These are phyloP conservation scores for Nomada goodeniana DNA, from an alignment of 2,888 invertebrate genomes.

Conservation along the genomic window DNA sequence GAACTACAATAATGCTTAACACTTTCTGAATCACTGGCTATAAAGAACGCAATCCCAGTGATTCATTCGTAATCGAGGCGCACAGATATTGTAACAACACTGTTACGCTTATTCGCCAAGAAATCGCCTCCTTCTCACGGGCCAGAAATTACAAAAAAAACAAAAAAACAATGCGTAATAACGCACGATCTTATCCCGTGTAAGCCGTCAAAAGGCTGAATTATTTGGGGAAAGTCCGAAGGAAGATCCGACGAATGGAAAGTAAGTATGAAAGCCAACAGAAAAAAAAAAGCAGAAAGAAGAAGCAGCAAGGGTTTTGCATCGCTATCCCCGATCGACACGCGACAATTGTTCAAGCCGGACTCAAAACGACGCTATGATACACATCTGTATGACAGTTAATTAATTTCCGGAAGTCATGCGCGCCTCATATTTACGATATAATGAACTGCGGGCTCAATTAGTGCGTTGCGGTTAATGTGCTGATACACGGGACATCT, in stretches of 20 bases:
- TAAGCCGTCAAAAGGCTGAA: not conserved
- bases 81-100: not conserved
- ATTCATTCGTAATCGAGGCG: constrained; percentile 21
- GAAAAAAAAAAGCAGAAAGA: not conserved
- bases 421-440: not conserved
- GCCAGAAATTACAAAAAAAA: constrained; percentile 35
- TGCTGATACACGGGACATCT: constrained; percentile 24
- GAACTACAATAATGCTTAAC: not conserved
- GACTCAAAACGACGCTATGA: constrained; percentile 12
- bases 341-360: constrained; percentile 24
- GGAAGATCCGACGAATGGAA: not conserved
- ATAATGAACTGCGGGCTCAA: constrained; percentile 18
- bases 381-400: constrained; percentile 6
- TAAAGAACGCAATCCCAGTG: not conserved
- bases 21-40: not conserved
- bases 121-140: constrained; percentile 44
- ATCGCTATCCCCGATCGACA: not conserved
- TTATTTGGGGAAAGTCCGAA: not conserved
- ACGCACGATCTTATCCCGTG: constrained; percentile 30
- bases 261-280: constrained; percentile 15
- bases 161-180: constrained; percentile 27
- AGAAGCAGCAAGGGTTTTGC: not conserved
- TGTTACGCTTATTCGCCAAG: constrained; percentile 3
- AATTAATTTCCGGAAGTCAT: constrained; percentile 32
- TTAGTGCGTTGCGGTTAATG: constrained; percentile 25